Conservation (phyloP, 2,797 vertebrate genomes). For the Apodemus agrarius region DNA sequence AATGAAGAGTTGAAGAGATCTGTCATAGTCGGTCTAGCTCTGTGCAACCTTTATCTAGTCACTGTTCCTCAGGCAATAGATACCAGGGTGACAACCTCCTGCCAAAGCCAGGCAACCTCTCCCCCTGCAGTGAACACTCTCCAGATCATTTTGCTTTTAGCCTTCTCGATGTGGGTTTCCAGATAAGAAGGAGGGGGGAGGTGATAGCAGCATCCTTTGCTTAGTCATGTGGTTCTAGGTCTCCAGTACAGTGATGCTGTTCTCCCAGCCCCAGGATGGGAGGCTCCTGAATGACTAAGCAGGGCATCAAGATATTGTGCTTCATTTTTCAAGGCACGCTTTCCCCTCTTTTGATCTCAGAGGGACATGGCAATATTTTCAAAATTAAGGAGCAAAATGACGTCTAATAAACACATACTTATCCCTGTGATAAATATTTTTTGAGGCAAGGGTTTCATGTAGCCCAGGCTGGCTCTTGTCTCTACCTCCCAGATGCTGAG, state of each 20-base stretch:
- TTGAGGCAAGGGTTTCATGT: background rate
- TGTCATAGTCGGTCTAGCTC: background rate
- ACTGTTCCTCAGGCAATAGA: background rate
- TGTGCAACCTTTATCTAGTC: background rate
- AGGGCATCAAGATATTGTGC: background rate
- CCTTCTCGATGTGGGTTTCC: background rate
- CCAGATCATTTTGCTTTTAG: slow-evolving; percentile 40
- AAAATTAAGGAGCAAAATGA: background rate
- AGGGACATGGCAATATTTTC: background rate
- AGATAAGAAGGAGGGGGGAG: background rate
- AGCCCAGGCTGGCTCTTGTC: background rate
- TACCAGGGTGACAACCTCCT: slow-evolving; percentile 56
- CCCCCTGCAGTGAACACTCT: slow-evolving; percentile 33
- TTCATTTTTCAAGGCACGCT: background rate
- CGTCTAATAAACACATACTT: background rate
- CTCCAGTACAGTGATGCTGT: background rate
- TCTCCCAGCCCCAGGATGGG: background rate
- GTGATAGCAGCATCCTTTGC: background rate
- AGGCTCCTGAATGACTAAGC: background rate
- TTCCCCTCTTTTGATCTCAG: background rate
- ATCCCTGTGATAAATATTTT: background rate
- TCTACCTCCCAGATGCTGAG: background rate
- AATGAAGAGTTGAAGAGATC: background rate
- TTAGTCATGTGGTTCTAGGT: slow-evolving; percentile 36
- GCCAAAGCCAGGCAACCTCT: background rate